Base-by-base conservation (phyloP, 2,888 invertebrate genomes). In the Hydrotaea diabolus region DNA sequence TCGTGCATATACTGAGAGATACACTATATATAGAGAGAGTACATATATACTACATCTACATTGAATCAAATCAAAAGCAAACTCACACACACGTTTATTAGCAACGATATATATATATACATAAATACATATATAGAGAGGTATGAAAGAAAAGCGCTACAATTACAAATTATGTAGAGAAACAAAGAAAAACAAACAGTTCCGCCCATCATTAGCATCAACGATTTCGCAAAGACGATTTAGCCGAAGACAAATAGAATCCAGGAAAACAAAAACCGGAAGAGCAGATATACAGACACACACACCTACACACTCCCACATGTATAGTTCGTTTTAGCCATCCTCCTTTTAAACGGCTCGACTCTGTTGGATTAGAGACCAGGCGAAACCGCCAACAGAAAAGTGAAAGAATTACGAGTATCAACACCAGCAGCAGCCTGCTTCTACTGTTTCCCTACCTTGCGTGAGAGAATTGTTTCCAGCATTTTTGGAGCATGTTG, bases 131-230 rank as follows among this genome's bases (percentile, higher is more conserved):
- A 46, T 53, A 17, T 53, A 53, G 5, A 55, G 21, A 62, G 26
- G 23, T 31, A 62, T 46, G 13, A 31, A 26, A 57, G 57, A 53
- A 49, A 81, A 84, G 72, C 81, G 75, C 81, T 77, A 81, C 78
- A 81, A 76, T 59, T 75, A 64, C 23, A 75, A 66, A 73, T 55
- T 39, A 43, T 49, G 31, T 36, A 69, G 23, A 57, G 26, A 57
- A n/a, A 66, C 19, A 72, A 46, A 75, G 21, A 43, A 46, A 36
- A 55, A 71, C 43, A 75, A 87, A 88, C 88, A 87, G 84, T 83
- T 88, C 87, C 89, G 87, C 87, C 89, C 83, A 87, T 88, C 85
- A 87, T 78, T 59, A 85, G 59, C 83, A 86, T 82, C 86, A 85
- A 82, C 82, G 82, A 85, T 74, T 85, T 82, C 74, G 66, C 72